These are phyloP conservation scores for Leuciscus waleckii DNA, from an alignment of 2,797 vertebrate species.

Conservation along the genomic window DNA sequence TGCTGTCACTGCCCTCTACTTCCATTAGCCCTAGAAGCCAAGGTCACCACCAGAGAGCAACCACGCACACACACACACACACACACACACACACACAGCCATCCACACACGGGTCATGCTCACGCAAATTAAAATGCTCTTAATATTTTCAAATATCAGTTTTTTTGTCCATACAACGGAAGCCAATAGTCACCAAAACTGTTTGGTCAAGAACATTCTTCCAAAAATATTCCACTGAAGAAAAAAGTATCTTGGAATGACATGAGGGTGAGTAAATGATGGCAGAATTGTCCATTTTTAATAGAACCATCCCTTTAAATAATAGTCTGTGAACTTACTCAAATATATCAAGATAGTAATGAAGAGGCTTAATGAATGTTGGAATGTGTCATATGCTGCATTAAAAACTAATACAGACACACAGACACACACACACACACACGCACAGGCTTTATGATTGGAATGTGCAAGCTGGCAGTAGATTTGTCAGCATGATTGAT, in stretches of 20 bases:
- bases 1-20: constrained; percentile 72
- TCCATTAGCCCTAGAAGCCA: constrained; percentile 78
- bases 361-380: background rate
- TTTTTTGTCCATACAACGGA: background rate
- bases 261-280: background rate
- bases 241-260: background rate
- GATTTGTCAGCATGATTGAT: constrained; percentile 57
- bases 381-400: background rate
- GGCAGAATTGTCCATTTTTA: background rate
- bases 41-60: constrained; percentile 72
- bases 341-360: background rate
- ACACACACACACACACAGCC: constrained; percentile 27
- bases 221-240: background rate
- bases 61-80: background rate
- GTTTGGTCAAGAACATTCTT: background rate
- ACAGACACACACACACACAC: background rate
- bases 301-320: background rate
- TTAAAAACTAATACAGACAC: constrained; percentile 19
- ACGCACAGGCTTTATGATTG: constrained; percentile 26
- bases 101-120: constrained; percentile 33
- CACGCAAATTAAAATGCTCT: background rate
- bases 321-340: background rate
- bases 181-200: background rate
- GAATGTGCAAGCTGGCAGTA: constrained; percentile 35
- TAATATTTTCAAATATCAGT: background rate